These are phyloP conservation scores for Myotis davidii DNA, from an alignment of 2,113 vertebrate genomes.

Conservation along the genomic window DNA sequence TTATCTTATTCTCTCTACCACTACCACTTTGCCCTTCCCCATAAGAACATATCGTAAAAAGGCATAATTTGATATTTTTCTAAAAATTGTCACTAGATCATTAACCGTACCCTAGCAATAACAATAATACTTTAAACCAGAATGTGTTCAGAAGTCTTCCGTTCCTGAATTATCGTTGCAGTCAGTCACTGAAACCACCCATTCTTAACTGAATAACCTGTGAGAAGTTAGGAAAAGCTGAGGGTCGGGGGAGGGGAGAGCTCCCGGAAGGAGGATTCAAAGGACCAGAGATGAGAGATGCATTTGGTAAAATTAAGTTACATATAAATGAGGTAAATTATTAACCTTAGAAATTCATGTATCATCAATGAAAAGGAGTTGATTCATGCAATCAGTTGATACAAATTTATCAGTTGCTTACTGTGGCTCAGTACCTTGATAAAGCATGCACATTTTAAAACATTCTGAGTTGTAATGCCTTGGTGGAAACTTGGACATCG, in stretches of 20 bases:
- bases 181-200: background rate
- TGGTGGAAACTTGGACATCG: background rate
- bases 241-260: accelerated
- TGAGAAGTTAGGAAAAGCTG: background rate
- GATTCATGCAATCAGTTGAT: background rate
- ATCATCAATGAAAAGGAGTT: conserved; percentile 17
- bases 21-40: background rate
- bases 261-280: too few species aligned
- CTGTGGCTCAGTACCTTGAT: conserved; percentile 15
- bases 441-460: conserved; percentile 35
- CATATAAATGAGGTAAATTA: background rate
- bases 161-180: background rate
- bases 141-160: background rate
- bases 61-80: background rate
- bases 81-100: background rate
- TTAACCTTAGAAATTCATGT: conserved; percentile 6
- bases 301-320: background rate
- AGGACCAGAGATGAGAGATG: background rate
- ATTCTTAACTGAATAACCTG: background rate
- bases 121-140: background rate
- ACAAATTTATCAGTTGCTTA: background rate
- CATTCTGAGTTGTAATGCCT: background rate
- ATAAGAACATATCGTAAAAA: background rate
- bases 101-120: background rate
- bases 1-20: background rate